Evolutionary conservation across 2,113 vertebrate species (phyloP), one percentile per base, ranked within the genome.

Genomic region (Beaufortia kweichowensis): DNA sequence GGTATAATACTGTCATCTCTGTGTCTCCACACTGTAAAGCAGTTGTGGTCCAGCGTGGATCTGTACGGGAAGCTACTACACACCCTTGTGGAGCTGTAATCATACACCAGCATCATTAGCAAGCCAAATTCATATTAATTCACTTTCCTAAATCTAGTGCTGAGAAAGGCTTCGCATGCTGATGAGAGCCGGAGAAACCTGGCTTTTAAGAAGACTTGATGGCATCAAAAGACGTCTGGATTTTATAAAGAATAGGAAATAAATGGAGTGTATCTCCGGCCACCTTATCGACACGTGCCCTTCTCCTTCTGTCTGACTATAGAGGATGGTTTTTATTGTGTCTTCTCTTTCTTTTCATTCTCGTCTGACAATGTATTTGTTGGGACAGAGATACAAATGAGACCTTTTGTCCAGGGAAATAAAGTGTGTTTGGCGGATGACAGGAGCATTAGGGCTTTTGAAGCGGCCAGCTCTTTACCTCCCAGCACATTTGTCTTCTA

Each of bases 81-180:
- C 90, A 93, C 91, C 92, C 93, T 91, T 92, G 85, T 88, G 92
- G 92, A 95, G 93, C 93, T 94, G 92, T 91, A 95, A 95, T 96
- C 94, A 86, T 91, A 93, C 85, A 82, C 93, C 91, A 93, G 92
- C 93, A 94, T 94, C 93, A 98, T 99, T 98, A 97, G 96, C 96
- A 98, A 98, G 94, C 96, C 95, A 96, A 97, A 99, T 98, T 95
- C 96, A 98, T 96, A 99, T 99, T 97, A 98, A 99, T 98, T 98
- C 97, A 96, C 94, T 95, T 96, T 94, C 94, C 94, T 94, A 93
- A 96, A 97, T 96, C 94, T 95, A 93, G 91, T 94, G 94, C 87
- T 93, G 88, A 88, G 91, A 94, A 93, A 92, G 87, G 93, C 90
- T 94, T 92, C 91, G 96, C 95, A 98, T 97, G 93, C 94, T 95